phyloP scores from a whole-genome alignment of 1,140 invertebrate species.

The Heliconius eleuchia region DNA sequence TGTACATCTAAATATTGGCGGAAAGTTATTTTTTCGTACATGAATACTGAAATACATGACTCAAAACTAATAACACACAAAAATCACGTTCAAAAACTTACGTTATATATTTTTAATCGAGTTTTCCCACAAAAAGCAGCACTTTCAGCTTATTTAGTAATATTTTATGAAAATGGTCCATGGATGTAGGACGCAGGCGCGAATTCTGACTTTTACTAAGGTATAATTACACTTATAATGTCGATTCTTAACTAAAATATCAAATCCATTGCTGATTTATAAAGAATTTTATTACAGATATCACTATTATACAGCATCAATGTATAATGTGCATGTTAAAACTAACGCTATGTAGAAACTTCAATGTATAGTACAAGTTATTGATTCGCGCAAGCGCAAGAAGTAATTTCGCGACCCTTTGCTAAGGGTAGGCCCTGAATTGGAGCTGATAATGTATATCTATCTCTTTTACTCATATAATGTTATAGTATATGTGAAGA shows the following conservation, averaged over 20 bases:
- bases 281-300: not conserved
- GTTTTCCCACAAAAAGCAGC: conserved; percentile 60
- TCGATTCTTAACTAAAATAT: not conserved
- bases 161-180: conserved; percentile 69
- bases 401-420: conserved; percentile 53
- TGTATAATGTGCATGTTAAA: conserved; percentile 32
- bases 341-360: not conserved
- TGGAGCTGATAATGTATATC: conserved; percentile 28
- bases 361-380: conserved; percentile 51
- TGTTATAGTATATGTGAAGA: not conserved
- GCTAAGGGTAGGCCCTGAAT: conserved; percentile 42
- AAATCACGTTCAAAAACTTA: conserved; percentile 49
- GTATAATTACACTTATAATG: not conserved
- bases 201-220: conserved; percentile 40
- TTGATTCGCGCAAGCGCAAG: conserved; percentile 75
- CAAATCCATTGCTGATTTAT: conserved; percentile 46
- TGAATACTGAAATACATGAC: not conserved
- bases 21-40: not conserved
- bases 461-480: conserved; percentile 37
- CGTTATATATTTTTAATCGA: conserved; percentile 53
- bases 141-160: conserved; percentile 61
- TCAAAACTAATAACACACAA: not conserved
- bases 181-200: conserved; percentile 68
- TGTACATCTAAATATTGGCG: not conserved
- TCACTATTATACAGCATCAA: conserved; percentile 28